Evolutionary conservation across 2,888 invertebrate genomes (phyloP), one percentile per base, ranked within the genome.

Genomic region (Synanthedon tipuliformis): DNA sequence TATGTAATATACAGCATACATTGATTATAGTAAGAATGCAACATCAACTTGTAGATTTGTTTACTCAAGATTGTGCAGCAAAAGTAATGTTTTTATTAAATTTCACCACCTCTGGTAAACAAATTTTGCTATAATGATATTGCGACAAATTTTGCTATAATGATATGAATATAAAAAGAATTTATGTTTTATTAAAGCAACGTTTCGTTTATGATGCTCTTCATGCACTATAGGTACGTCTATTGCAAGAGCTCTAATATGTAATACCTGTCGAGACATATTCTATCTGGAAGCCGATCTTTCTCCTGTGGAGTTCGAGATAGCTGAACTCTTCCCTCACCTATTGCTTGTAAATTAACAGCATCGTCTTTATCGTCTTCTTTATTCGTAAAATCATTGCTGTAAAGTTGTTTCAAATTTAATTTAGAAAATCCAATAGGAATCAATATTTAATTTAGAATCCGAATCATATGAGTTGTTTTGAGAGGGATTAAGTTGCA

Each of bases 261-360:
- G 23, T 23, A 45, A n/a, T 73, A 91, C 91, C 92, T 90, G 78
- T 97, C 97, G 54, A 97, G 89, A 69, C 94, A 95, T 66, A 97
- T 94, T 68, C 96, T 90, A 76, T 97, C 97, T 12, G 96, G 95
- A 72, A 94, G 90, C 66, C 93, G 92, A 68, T 94, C 93, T 73
- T 93, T 92, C 71, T 96, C 96, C 70, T 93, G 92, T 63, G 89
- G 87, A 61, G 91, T 89, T 63, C 95, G 89, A 58, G 89, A 90
- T 59, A 94, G 90, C 69, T 93, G 92, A 57, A 92, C 85, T 66
- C 89, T 89, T 59, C 91, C 91, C 75, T 92, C 90, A 45, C 91
- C 88, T 61, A 89, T 88, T 53, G 90, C 89, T 74, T 91, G 91
- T 67, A 90, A 73, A 60, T 75, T 77, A 53, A 89, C 68, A 34